phyloP scores from a whole-genome alignment of 2,113 vertebrate genomes.

The Amblyornis subalaris region DNA sequence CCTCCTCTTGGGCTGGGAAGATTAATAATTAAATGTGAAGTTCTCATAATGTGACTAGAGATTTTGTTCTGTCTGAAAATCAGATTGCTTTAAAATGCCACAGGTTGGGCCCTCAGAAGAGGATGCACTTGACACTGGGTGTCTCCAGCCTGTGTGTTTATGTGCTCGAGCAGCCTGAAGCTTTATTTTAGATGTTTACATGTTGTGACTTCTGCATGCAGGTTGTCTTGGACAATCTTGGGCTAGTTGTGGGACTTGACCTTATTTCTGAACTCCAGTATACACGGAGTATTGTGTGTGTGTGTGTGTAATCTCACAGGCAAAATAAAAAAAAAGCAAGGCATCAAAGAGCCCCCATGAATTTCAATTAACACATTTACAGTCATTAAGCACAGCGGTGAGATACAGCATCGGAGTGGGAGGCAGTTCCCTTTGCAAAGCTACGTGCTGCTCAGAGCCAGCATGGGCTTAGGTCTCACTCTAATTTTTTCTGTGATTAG shows the following conservation, averaged over 20 bases:
- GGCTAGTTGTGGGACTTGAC: not conserved
- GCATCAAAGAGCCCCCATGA: constrained; percentile 32
- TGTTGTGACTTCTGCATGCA: not conserved
- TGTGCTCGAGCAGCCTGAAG: not conserved
- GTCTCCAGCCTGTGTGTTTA: not conserved
- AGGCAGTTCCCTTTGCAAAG: constrained; percentile 36
- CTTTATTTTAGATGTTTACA: not conserved
- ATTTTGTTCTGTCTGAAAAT: not conserved
- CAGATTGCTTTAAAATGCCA: not conserved
- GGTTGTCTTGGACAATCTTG: not conserved
- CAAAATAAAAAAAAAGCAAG: not conserved
- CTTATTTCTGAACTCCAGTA: not conserved
- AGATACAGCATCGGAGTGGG: not conserved
- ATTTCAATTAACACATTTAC: constrained; percentile 60
- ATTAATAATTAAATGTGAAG: not conserved
- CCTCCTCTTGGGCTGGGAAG: not conserved
- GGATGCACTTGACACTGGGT: not conserved
- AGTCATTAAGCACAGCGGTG: constrained; percentile 48
- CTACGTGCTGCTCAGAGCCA: constrained; percentile 16
- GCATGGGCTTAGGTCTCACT: constrained; percentile 29
- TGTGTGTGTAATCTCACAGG: not conserved
- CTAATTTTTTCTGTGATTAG: constrained; percentile 1
- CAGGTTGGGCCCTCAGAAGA: not conserved
- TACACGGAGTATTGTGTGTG: not conserved
- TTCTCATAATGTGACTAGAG: not conserved